Evolutionary conservation across 2,113 vertebrate species (phyloP), one percentile per base, ranked within the genome.

Genomic region (Onychostoma macrolepis): DNA sequence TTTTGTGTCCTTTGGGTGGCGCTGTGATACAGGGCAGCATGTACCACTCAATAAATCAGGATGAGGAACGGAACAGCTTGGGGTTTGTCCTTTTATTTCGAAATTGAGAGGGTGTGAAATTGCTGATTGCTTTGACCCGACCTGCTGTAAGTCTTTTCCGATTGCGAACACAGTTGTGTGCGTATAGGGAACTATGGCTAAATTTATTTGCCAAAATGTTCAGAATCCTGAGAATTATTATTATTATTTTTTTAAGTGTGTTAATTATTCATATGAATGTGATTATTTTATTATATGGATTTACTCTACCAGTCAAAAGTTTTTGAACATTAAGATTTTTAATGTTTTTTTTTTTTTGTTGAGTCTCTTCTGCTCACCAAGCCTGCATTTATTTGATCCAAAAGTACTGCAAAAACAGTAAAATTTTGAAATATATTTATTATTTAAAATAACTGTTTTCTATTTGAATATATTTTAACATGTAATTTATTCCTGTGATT

Each of bases 1-100:
- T 79, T 15, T 8, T 6, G n/a, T 50, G 67, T 74, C 77, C 87
- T 80, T 80, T 33, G 36, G 87, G 77, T 81, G 87, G 76, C 2
- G 41, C 63, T 88, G 76, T 88, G 65, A 81, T 63, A 56, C 77
- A 85, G 67, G 19, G 63, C 3, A 63, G 38, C 36, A 4, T 21
- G 75, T 38, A 80, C 3, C 7, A 33, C 5, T 77, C 58, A 30
- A 53, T 71, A 84, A 79, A 56, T 79, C 26, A 50, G 15, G 8
- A 71, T 74, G 38, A 45, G 26, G 28, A 69, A 33, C 5, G 5
- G n/a, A 41, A 58, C 19, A 83, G 76, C 28, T 78, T 41, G 69
- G 53, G 53, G 53, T 41, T 80, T 80, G 78, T 63, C 24, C 24
- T 50, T n/a, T 69, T 48, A 12, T 41, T 67, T 67, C 11, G 8